Evolutionary conservation across 2,888 invertebrate genomes (phyloP).

Genomic region (Chorisops tibialis): DNA sequence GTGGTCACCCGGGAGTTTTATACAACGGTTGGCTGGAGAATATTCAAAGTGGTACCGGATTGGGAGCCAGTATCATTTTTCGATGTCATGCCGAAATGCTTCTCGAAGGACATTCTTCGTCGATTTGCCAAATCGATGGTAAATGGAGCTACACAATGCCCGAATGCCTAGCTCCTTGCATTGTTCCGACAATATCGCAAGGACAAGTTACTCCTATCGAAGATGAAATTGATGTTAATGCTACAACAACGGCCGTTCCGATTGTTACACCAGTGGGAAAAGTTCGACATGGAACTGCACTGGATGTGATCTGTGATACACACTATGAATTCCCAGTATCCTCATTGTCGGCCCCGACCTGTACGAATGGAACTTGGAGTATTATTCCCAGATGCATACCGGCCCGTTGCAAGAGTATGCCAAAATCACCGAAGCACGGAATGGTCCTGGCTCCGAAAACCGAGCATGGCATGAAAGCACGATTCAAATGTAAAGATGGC

Average conservation of each 20-base stretch:
- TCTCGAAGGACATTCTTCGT: conserved; percentile 81
- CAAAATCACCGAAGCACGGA: conserved; percentile 82
- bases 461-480: conserved; percentile 93
- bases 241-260: conserved; percentile 43
- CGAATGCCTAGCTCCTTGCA: conserved; percentile 89
- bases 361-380: conserved; percentile 95
- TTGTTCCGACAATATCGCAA: conserved; percentile 82
- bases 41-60: conserved; percentile 81
- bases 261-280: conserved; percentile 57
- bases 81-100: conserved; percentile 90
- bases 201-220: conserved; percentile 67
- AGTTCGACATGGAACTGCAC: conserved; percentile 62
- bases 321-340: conserved; percentile 80
- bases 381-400: conserved; percentile 82
- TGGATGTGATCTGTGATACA: conserved; percentile 77
- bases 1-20: conserved; percentile 87
- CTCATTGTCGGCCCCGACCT: conserved; percentile 72
- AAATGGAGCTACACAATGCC: conserved; percentile 93
- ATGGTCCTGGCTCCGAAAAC: conserved; percentile 96
- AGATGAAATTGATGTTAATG: conserved; percentile 46
- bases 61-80: conserved; percentile 90
- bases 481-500: conserved; percentile 92
- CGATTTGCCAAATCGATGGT: conserved; percentile 91
- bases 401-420: conserved; percentile 80
- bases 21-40: conserved; percentile 96